Evolutionary conservation across 2,113 vertebrate species (phyloP).

Genomic region (Muscicapa adusta): DNA sequence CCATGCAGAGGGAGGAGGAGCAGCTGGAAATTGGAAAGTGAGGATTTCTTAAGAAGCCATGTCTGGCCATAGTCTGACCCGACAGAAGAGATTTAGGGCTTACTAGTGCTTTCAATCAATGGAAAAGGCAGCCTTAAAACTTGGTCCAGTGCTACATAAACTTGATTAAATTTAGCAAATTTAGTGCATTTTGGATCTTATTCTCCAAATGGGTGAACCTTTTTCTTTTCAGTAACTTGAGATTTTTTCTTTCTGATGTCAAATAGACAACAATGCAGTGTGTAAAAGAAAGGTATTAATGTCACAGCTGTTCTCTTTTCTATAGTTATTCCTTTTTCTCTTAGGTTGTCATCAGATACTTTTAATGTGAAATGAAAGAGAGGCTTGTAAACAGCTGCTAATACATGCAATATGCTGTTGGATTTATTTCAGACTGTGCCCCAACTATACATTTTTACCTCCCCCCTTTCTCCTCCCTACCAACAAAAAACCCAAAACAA

Average conservation of each 20-base stretch:
- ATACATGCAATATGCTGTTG: neutral
- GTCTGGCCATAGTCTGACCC: neutral
- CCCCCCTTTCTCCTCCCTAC: fast-evolving
- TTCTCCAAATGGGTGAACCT: neutral
- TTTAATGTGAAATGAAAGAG: slow-evolving; percentile 31
- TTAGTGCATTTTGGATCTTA: neutral
- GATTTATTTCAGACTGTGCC: neutral
- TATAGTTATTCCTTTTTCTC: neutral
- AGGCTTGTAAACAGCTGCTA: neutral
- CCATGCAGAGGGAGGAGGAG: neutral
- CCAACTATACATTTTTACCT: neutral
- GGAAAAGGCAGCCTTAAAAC: neutral
- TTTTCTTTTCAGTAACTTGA: neutral
- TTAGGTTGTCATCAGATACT: neutral
- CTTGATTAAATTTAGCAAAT: neutral
- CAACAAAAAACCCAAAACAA: neutral
- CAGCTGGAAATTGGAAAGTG: neutral
- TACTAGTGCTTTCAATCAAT: neutral
- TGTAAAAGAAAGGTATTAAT: neutral
- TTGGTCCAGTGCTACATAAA: neutral
- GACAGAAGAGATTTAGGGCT: neutral
- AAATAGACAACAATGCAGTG: neutral
- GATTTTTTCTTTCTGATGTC: neutral
- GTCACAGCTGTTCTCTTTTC: neutral
- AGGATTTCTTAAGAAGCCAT: neutral